Base-by-base conservation (phyloP, 2,888 invertebrate species). In the Leptopterna dolabrata region DNA sequence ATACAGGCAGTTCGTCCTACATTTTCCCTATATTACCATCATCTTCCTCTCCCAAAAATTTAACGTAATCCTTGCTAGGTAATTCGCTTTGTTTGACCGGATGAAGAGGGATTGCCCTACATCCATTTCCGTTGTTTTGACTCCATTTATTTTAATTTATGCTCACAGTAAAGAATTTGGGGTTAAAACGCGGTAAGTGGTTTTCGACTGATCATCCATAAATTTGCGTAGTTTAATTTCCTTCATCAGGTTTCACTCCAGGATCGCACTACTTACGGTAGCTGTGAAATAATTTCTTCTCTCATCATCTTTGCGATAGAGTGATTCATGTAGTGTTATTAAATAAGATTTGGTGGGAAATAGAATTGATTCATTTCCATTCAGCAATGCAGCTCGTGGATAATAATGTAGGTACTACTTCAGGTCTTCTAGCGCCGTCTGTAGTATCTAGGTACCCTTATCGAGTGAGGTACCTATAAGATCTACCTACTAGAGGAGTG, bases 141-240 rank as follows among this genome's bases (percentile, higher is more conserved):
- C 83, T 63, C 41, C 83, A 83, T 83, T 41, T 83, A 63, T 71
- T 83, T 83, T 83, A 71, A 83, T 83, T 83, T 83, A 43, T 71
- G 83, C 83, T 70, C 70, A 19, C 83, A 83, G 83, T 83, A 63
- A 63, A 51, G 81, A 63, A 41, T 13, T 71, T 41, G 29, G 36
- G 70, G 41, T 24, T 43, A 83, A 83, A 71, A 36, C 29, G 63
- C 83, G 83, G 83, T 83, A 83, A 83, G 83, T 83, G 78, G 78
- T 27, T 41, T 43, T 78, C 36, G 30, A 81, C 51, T 30, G 55
- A 51, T 78, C 14, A 45, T 27, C 45, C 45, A 45, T 45, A 27
- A 45, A 30, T 55, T 81, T 81, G 81, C 30, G 27, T 81, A 11
- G 36, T 1, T 45, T 41, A 76, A 9, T 30, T 71, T 71, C 41